Base-by-base conservation (phyloP, 2,113 vertebrate genomes). In the Triplophysa dalaica region DNA sequence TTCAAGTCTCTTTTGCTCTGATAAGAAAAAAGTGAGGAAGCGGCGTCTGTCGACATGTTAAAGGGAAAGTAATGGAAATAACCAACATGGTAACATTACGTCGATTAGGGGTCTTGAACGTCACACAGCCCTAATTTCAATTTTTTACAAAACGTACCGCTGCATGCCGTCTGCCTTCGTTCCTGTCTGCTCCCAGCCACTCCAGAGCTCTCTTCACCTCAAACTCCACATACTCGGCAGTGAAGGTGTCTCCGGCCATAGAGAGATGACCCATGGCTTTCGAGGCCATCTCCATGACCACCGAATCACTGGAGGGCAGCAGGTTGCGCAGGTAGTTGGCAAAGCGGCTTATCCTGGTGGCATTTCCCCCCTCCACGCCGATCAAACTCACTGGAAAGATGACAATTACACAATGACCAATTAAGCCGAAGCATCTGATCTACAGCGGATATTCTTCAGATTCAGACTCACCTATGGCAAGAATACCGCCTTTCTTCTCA, bases 201-300 rank as follows among this genome's bases (percentile, higher is more conserved):
- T 99, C 98, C 89, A 99, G 91, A 29, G 98, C 98, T 86, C 97
- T 93, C 86, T 99, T 99, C 89, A 99, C 97, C 82, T 99, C 98
- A 86, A 99, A 99, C 90, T 99, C 98, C 88, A 99, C 98, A 16
- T 99, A 99, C 74, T 99, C 98, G 0, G 98, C 97, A 0, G 98
- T 99, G 79, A 98, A 99, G 70, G 96, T 99, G 89, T 99, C 98
- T 12, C 98, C 98, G 0, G 98, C 97, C 96, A 99, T 98, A 0
- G 98, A 98, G 0, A 99, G 93, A 68, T 98, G 91, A 16, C 98
- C 98, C 0, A 99, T 98, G 75, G 98, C 97, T 88, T 98, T 98
- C 70, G 98, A 99, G 3, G 96, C 97, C 98, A 99, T 99, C 87
- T 99, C 98, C 98, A 99, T 99, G 16, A 98, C 97, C 43, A 96